Percentiles rank a stretch among this genome's conserved stretches.
Evolutionary conservation across 2,888 invertebrate genomes (phyloP).

Genomic region (Troides oblongomaculatus): DNA sequence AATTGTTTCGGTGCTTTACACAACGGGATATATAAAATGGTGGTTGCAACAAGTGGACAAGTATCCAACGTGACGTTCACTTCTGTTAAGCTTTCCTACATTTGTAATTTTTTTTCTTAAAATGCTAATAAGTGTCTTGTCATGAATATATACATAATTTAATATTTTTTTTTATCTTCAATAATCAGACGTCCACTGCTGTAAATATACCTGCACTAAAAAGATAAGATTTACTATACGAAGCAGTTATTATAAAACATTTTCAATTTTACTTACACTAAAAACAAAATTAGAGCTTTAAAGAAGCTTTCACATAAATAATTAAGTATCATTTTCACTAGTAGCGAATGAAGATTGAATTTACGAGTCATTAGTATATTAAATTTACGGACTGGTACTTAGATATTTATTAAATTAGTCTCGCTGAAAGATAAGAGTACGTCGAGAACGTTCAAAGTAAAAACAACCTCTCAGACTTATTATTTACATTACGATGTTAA

Average conservation of each 20-base stretch:
- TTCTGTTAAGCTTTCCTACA: constrained; percentile 70
- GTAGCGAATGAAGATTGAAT: constrained; percentile 7
- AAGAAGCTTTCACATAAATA: background rate
- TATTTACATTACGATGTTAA: constrained; percentile 1
- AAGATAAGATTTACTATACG: too few species aligned
- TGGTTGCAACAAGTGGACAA: constrained; percentile 74
- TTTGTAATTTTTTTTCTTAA: background rate
- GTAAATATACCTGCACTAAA: too few species aligned
- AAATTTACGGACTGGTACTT: constrained; percentile 8
- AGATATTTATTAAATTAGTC: constrained; percentile 11
- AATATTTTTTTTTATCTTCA: too few species aligned
- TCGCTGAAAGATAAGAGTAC: constrained; percentile 12
- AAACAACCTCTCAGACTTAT: background rate
- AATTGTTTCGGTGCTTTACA: constrained; percentile 48
- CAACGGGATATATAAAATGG: constrained; percentile 65
- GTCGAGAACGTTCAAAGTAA: constrained; percentile 6
- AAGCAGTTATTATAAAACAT: too few species aligned
- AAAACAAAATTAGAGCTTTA: too few species aligned
- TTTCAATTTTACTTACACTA: too few species aligned
- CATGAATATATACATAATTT: background rate
- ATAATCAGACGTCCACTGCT: too few species aligned
- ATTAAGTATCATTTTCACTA: background rate
- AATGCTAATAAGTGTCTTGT: background rate
- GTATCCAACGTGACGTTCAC: constrained; percentile 64
- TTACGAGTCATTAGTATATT: constrained; percentile 8